Evolutionary conservation across 2,797 vertebrate species (phyloP).

Genomic region (Aeoliscus strigatus): DNA sequence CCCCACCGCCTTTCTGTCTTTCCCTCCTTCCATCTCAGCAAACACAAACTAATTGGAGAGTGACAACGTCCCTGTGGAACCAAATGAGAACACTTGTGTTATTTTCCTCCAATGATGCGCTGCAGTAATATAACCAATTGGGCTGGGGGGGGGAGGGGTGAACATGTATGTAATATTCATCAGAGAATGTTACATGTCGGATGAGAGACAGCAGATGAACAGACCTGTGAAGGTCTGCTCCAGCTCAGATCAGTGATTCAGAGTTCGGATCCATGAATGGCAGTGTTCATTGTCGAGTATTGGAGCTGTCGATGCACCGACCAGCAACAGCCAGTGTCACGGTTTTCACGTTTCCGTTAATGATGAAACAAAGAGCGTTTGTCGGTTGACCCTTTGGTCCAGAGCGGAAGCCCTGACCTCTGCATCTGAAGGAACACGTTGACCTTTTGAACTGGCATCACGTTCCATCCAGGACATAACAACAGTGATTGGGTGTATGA

Average conservation of each 20-base stretch:
- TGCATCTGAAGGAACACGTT: conserved; percentile 10
- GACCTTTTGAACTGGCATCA: no score
- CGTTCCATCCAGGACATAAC: no score
- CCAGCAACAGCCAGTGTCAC: conserved; percentile 57
- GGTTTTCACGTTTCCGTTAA: conserved; percentile 68
- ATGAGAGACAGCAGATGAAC: no score
- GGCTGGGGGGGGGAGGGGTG: no score
- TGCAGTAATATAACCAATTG: no score
- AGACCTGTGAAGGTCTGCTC: no score
- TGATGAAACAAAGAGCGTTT: conserved; percentile 67
- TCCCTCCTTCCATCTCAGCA: conserved; percentile 26
- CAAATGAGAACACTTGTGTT: conserved; percentile 9
- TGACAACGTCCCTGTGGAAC: conserved; percentile 32
- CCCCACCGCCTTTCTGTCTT: not conserved
- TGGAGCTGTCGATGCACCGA: conserved; percentile 49
- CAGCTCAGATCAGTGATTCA: conserved; percentile 68
- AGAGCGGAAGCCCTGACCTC: conserved; percentile 51
- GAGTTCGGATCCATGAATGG: conserved; percentile 64
- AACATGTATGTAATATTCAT: no score
- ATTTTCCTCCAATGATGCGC: not conserved
- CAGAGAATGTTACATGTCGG: no score
- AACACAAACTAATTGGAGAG: conserved; percentile 44
- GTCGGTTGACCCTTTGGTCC: conserved; percentile 54
- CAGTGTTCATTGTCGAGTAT: conserved; percentile 59
- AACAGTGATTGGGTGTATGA: no score